Evolutionary conservation across 2,113 vertebrate genomes (phyloP).

Genomic region (Cyanoramphus novaezelandiae): DNA sequence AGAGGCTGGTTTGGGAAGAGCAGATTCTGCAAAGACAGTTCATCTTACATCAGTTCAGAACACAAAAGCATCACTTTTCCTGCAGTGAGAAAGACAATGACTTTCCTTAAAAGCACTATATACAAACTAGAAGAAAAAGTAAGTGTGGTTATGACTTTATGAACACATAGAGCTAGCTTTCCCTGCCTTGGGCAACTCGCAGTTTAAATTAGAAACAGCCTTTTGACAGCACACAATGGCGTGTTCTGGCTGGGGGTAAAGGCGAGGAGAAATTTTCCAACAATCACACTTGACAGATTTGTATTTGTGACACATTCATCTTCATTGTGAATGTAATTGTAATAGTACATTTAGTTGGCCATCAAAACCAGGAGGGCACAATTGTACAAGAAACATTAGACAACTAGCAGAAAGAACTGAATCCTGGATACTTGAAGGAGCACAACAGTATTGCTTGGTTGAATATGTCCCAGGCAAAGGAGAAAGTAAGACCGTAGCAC

Average conservation of each 20-base stretch:
- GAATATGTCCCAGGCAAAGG: neutral
- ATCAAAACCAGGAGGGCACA: neutral
- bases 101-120: neutral
- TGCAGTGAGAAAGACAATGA: neutral
- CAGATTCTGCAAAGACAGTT: conserved; percentile 85
- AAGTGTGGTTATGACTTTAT: conserved; percentile 1
- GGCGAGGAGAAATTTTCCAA: neutral
- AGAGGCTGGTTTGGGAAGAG: conserved; percentile 97
- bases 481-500: neutral
- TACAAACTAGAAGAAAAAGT: neutral
- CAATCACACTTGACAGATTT: neutral
- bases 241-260: neutral
- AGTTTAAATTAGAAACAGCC: conserved; percentile 25
- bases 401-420: neutral
- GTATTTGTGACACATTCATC: conserved; percentile 12
- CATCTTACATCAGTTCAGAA: conserved; percentile 27
- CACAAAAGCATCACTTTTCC: neutral
- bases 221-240: neutral
- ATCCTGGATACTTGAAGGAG: neutral
- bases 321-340: neutral
- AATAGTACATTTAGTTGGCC: neutral
- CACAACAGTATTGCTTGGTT: neutral
- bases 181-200: conserved; percentile 2
- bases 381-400: neutral
- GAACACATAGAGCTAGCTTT: neutral